Conservation (phyloP, 2,113 vertebrate genomes). For the Cichladusa arquata region DNA sequence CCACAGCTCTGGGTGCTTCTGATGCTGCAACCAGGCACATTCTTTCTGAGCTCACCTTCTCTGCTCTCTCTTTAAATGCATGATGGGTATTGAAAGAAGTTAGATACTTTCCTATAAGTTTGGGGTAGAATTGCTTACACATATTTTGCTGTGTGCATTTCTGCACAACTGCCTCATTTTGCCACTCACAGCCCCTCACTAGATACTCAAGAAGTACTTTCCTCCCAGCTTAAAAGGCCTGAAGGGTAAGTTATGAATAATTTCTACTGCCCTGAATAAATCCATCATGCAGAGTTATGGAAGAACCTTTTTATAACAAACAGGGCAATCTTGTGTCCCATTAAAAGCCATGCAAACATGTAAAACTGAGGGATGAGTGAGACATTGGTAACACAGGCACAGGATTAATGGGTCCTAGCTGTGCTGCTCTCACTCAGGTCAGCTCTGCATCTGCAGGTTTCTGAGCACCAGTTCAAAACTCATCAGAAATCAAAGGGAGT, state of each 20-base stretch:
- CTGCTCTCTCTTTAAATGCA: neutral
- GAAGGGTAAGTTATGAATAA: neutral
- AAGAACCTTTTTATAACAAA: neutral
- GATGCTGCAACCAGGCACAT: neutral
- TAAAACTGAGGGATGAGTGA: neutral
- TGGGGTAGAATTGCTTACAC: neutral
- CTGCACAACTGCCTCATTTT: neutral
- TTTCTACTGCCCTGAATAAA: neutral
- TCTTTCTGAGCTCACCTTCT: neutral
- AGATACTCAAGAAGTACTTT: neutral
- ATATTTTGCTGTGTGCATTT: neutral
- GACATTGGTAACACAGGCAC: accelerated
- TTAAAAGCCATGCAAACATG: neutral
- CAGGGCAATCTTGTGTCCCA: accelerated
- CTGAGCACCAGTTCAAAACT: neutral
- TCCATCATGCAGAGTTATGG: neutral
- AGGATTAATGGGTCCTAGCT: neutral
- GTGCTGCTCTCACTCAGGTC: neutral
- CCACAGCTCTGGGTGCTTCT: accelerated
- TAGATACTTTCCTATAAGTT: neutral
- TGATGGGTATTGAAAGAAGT: neutral
- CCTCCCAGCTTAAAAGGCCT: neutral
- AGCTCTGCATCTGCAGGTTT: neutral
- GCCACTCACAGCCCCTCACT: neutral
- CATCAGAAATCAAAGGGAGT: neutral